Percentiles rank a stretch among this genome's conserved stretches.
Evolutionary conservation across 2,113 vertebrate genomes (phyloP).

Genomic region (Oreotrochilus melanogaster): DNA sequence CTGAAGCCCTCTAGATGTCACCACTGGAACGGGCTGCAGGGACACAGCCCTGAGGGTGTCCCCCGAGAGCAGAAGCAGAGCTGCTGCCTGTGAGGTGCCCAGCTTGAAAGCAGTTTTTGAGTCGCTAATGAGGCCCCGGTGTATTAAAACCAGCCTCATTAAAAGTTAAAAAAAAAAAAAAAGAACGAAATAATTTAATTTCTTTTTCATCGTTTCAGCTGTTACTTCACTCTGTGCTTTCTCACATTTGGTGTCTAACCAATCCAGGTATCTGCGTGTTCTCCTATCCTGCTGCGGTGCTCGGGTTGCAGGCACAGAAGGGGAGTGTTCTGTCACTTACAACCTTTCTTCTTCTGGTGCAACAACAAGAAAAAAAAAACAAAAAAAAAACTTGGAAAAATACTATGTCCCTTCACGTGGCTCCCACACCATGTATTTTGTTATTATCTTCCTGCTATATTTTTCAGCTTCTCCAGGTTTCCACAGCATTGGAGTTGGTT

Average conservation of each 20-base stretch:
- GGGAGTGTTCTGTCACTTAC: not conserved
- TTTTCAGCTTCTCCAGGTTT: not conserved
- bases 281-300: not conserved
- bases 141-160: not conserved
- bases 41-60: not conserved
- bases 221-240: not conserved
- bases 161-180: not conserved
- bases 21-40: not conserved
- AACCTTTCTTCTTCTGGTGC: not conserved
- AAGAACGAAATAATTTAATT: not conserved
- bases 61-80: not conserved
- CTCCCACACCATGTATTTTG: not conserved
- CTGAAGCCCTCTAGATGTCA: conserved; percentile 61
- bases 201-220: not conserved
- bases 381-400: not conserved
- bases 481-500: not conserved
- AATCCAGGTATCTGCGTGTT: not conserved
- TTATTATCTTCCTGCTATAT: not conserved
- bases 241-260: not conserved
- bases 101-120: fast-evolving
- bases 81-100: not conserved
- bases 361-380: not conserved
- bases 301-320: not conserved
- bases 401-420: not conserved
- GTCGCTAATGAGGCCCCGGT: not conserved